Evolutionary conservation across 2,888 invertebrate genomes (phyloP).

Genomic region (Polymixis lichenea): DNA sequence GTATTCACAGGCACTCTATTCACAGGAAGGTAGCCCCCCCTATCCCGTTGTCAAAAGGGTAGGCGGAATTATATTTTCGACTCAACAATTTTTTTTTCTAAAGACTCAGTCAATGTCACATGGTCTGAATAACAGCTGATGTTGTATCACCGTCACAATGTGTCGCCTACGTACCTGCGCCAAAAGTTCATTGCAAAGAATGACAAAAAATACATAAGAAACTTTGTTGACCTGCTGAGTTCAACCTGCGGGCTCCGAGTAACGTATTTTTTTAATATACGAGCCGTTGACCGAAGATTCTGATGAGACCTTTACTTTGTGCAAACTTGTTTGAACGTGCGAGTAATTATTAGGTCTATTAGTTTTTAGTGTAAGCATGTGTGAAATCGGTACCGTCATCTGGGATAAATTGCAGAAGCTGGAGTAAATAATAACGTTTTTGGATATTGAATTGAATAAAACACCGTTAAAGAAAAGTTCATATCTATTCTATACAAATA

Average conservation of each 20-base stretch:
- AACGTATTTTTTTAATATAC: conserved; percentile 40
- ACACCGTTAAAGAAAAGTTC: background rate
- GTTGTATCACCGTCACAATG: conserved; percentile 10
- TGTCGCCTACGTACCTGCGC: background rate
- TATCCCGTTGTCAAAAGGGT: too few species aligned
- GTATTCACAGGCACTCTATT: too few species aligned
- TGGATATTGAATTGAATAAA: background rate
- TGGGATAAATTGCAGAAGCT: background rate
- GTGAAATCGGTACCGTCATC: conserved; percentile 19
- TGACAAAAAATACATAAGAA: conserved; percentile 18
- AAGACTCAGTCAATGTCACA: background rate
- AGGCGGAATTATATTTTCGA: too few species aligned
- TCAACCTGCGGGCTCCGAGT: background rate
- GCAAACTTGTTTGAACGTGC: conserved; percentile 4
- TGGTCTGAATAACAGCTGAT: background rate
- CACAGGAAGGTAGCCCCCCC: too few species aligned
- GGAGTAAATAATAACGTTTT: conserved; percentile 1
- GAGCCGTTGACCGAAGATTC: conserved; percentile 19
- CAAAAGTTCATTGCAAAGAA: conserved; percentile 10
- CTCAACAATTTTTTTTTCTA: too few species aligned
- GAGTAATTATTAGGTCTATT: conserved; percentile 17
- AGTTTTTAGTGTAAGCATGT: conserved; percentile 6
- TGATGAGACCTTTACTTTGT: conserved; percentile 9
- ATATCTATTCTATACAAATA: background rate
- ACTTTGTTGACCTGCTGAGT: conserved; percentile 33